Evolutionary conservation across 2,113 vertebrate species (phyloP).

Genomic region (Trematomus loennbergii): DNA sequence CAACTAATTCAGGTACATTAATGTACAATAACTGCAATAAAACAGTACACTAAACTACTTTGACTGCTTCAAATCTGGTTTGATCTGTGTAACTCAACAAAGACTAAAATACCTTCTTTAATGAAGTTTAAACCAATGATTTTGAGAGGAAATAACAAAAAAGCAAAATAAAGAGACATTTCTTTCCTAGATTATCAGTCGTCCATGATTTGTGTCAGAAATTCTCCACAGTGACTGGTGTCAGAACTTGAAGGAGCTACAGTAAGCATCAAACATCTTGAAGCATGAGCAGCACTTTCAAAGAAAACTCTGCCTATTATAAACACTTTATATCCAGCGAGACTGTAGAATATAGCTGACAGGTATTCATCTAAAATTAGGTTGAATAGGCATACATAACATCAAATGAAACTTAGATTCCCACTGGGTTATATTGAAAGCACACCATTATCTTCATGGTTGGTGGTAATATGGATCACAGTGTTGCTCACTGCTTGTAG

Average conservation of each 20-base stretch:
- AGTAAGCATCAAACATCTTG: background rate
- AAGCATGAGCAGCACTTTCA: background rate
- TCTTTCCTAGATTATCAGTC: background rate
- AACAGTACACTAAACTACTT: background rate
- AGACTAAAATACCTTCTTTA: background rate
- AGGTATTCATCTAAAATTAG: background rate
- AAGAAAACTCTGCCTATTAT: background rate
- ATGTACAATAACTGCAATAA: too few relatives aligned
- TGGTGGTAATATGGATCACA: background rate
- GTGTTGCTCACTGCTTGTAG: too few relatives aligned
- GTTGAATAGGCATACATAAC: background rate
- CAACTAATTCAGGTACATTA: background rate
- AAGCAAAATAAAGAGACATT: background rate
- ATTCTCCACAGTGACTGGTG: background rate
- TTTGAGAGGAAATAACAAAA: background rate
- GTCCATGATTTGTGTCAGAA: background rate
- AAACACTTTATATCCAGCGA: background rate
- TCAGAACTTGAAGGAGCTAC: background rate
- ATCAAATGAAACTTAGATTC: background rate
- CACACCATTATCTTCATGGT: background rate
- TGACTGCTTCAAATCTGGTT: background rate
- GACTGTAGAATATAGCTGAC: background rate
- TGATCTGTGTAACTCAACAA: background rate
- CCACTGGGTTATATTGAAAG: background rate
- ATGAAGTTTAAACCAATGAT: background rate